These are phyloP conservation scores for Nothobranchius kuhntae DNA, from an alignment of 2,113 vertebrate species.

Conservation along the genomic window DNA sequence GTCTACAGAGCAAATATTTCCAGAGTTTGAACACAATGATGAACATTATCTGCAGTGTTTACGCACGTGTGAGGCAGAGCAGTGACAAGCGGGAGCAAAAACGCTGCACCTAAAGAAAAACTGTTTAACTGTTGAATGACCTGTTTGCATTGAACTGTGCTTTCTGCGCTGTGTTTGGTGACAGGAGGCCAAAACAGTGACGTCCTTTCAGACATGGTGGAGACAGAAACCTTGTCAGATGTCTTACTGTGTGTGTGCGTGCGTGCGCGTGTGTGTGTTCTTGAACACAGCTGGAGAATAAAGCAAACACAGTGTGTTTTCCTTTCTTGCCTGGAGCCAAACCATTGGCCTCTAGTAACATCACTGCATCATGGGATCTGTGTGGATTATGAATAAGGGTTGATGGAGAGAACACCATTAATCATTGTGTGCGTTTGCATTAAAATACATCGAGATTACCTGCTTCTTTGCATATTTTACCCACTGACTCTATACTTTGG, in stretches of 20 bases:
- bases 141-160: conserved; percentile 40
- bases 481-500: neutral
- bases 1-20: too few relatives aligned
- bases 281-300: conserved; percentile 52
- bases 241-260: conserved; percentile 17
- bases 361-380: conserved; percentile 26
- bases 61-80: neutral
- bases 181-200: conserved; percentile 42
- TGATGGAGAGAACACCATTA: neutral
- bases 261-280: conserved; percentile 23
- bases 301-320: conserved; percentile 37
- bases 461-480: neutral
- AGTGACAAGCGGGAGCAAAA: conserved; percentile 5
- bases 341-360: conserved; percentile 17
- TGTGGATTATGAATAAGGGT: neutral
- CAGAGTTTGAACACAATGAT: neutral
- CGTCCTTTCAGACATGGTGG: conserved; percentile 51
- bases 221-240: conserved; percentile 51
- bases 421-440: neutral
- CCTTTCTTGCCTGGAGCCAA: conserved; percentile 15
- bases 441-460: neutral
- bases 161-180: conserved; percentile 42
- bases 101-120: conserved; percentile 15
- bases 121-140: conserved; percentile 49
- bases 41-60: conserved; percentile 3